A percentile compares a stretch with the other conserved stretches of the same genome.
Conservation (phyloP, 2,797 vertebrate species). For the Sebastes elongatus region DNA sequence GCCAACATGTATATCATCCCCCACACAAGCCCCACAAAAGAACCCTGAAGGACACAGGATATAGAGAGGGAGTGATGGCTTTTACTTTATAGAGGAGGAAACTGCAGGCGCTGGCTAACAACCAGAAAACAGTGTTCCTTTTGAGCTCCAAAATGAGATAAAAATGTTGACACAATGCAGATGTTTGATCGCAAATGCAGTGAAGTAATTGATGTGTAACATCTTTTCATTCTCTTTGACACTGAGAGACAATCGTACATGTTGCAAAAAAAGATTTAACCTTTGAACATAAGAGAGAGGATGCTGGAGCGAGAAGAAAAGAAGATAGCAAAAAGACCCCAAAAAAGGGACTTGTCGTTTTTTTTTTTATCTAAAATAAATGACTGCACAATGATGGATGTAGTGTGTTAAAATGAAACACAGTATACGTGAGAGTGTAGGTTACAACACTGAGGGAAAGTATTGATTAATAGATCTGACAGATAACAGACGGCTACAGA, state of each 20-base stretch:
- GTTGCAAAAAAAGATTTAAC: not conserved
- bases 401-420: not conserved
- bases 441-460: not conserved
- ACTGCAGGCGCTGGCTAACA: not conserved
- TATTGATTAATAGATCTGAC: not conserved
- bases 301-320: not conserved
- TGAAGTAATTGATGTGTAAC: not conserved
- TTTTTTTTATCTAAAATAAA: not conserved
- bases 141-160: not conserved
- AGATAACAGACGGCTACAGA: not conserved
- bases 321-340: not conserved
- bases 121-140: not conserved
- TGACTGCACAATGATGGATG: not conserved
- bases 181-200: not conserved
- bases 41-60: conserved; percentile 13
- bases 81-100: conserved; percentile 22
- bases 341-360: not conserved
- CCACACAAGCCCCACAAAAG: conserved; percentile 1
- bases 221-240: not conserved
- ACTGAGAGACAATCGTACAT: not conserved
- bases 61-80: not conserved
- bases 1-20: conserved; percentile 17
- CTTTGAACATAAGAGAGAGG: not conserved
- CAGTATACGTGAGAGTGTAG: not conserved
- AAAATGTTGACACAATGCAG: conserved; percentile 10